Conservation (phyloP, 2,888 invertebrate species). For the Drosophila pseudotakahashii region DNA sequence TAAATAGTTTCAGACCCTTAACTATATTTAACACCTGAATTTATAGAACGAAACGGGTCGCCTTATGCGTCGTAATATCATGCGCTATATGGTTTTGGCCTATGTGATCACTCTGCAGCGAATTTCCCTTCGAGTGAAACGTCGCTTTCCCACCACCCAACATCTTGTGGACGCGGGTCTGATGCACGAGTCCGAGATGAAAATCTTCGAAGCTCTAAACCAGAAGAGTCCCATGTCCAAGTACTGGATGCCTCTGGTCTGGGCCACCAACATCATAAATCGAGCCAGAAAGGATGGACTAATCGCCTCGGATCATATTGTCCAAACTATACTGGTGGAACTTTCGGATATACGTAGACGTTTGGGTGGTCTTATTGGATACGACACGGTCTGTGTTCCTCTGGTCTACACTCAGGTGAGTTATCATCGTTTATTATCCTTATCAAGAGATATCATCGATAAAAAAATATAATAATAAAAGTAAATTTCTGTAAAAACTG, state of each 20-base stretch:
- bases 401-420: slow-evolving; percentile 93
- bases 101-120: slow-evolving; percentile 95
- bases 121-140: slow-evolving; percentile 93
- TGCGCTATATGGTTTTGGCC: slow-evolving; percentile 94
- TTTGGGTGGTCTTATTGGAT: slow-evolving; percentile 93
- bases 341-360: slow-evolving; percentile 94
- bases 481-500: no score
- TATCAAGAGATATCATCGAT: no score
- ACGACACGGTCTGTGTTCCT: slow-evolving; percentile 96
- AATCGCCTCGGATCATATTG: slow-evolving; percentile 95
- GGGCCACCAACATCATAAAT: slow-evolving; percentile 96
- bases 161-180: slow-evolving; percentile 96
- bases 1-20: background rate
- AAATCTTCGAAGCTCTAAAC: slow-evolving; percentile 95
- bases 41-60: slow-evolving; percentile 93
- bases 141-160: slow-evolving; percentile 94
- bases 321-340: slow-evolving; percentile 94
- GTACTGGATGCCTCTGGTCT: slow-evolving; percentile 97
- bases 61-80: slow-evolving; percentile 94
- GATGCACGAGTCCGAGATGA: slow-evolving; percentile 95
- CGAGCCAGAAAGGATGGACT: slow-evolving; percentile 93
- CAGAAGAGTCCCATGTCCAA: slow-evolving; percentile 95
- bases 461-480: no score
- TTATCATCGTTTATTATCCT: no score
- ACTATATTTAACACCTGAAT: background rate